phyloP scores from a whole-genome alignment of 2,113 vertebrate genomes.

The Euleptes europaea region DNA sequence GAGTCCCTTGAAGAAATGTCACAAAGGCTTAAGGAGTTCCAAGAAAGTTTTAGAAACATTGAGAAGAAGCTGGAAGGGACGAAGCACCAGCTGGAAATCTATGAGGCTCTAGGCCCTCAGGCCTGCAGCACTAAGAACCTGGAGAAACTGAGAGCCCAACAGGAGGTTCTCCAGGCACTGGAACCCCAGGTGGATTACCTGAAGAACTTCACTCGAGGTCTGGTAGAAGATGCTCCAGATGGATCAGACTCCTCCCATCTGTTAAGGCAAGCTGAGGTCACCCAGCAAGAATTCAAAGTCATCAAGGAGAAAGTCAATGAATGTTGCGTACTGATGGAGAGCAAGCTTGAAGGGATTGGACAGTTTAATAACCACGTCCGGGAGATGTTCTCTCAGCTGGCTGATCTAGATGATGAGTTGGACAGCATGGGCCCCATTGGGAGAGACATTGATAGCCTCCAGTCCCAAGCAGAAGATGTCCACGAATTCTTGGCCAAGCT shows the following conservation, averaged over 20 bases:
- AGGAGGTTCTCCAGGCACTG: constrained; percentile 86
- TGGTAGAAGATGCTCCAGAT: constrained; percentile 88
- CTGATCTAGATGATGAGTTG: constrained; percentile 93
- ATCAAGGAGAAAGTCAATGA: constrained; percentile 87
- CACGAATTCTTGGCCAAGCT: constrained; percentile 84
- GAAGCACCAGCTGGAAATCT: constrained; percentile 93
- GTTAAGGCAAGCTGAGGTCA: constrained; percentile 80
- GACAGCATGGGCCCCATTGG: constrained; percentile 90
- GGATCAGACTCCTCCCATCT: constrained; percentile 82
- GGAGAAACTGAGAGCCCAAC: constrained; percentile 90
- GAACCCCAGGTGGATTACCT: constrained; percentile 92
- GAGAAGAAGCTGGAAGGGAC: constrained; percentile 93
- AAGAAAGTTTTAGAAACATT: constrained; percentile 89
- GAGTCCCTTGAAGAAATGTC: constrained; percentile 91
- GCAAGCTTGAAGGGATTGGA: constrained; percentile 90
- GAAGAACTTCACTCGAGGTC: constrained; percentile 86
- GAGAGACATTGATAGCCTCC: constrained; percentile 89
- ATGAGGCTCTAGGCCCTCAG: constrained; percentile 92
- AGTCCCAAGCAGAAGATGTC: constrained; percentile 90
- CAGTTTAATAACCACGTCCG: constrained; percentile 89
- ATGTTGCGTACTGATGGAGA: constrained; percentile 86
- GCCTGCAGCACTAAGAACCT: constrained; percentile 95
- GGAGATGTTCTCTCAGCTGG: constrained; percentile 92
- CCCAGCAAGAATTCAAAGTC: constrained; percentile 82
- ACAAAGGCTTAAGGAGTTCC: constrained; percentile 92